These are phyloP conservation scores for Nettapus auritus DNA, from an alignment of 2,113 vertebrate species.

Conservation along the genomic window DNA sequence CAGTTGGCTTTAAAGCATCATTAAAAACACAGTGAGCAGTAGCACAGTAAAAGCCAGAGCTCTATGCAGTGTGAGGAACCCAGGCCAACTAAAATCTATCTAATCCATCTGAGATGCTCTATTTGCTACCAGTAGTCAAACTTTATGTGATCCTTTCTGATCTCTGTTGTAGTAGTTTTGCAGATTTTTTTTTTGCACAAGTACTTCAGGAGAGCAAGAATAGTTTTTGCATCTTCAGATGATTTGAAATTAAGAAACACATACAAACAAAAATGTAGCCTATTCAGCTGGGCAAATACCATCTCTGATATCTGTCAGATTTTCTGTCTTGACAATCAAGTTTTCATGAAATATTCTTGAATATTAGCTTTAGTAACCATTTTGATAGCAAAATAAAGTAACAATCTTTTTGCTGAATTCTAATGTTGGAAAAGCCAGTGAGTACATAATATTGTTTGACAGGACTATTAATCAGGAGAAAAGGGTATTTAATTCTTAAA, in stretches of 20 bases:
- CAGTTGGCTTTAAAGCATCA: slow-evolving; percentile 57
- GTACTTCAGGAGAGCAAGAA: not conserved
- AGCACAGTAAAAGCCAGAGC: not conserved
- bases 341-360: not conserved
- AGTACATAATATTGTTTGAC: not conserved
- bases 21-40: slow-evolving; percentile 11
- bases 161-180: not conserved
- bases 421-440: not conserved
- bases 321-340: not conserved
- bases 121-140: not conserved
- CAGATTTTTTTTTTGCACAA: slow-evolving; percentile 21
- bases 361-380: not conserved
- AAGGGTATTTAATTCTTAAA: not conserved
- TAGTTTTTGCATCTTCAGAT: not conserved
- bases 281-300: not conserved
- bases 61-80: not conserved
- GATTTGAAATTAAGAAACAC: not conserved
- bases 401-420: not conserved
- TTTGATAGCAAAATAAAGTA: not conserved
- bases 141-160: not conserved
- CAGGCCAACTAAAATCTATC: slow-evolving; percentile 39
- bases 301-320: not conserved
- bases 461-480: not conserved
- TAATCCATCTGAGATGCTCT: not conserved
- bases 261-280: not conserved